Base-by-base conservation (phyloP, 2,797 vertebrate genomes). In the Forpus xanthops region DNA sequence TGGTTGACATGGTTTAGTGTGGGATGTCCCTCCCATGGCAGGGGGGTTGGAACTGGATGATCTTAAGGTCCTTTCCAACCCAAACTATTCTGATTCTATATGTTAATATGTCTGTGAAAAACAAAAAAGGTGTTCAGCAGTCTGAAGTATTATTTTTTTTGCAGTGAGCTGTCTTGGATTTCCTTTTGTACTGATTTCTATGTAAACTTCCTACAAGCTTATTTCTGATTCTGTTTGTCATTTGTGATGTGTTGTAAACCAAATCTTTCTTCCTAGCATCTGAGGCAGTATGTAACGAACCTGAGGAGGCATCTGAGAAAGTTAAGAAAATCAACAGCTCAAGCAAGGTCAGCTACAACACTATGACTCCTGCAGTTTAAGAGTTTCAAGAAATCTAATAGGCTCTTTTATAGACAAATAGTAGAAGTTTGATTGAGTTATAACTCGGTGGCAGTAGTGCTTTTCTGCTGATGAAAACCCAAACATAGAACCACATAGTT, bases 291-390 rank as follows among this genome's bases (percentile, higher is more conserved):
- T 13, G 35, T 77, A 94, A 97, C 90, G 96, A 94, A 68, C 79
- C 83, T 62, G 97, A 93, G 82, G 91, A 98, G 62, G 81, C 91
- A 68, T 39, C 96, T 53, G 98, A 96, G 92, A 98, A 97, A 55
- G 64, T n/a, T 94, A 99, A 98, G 97, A 98, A 97, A 94, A 82
- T 68, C 30, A 96, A 91, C 35, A 98, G 96, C 49, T 98, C 98
- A 85, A 97, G 95, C 96, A 98, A 96, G 98, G 99, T 99, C 95
- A 97, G 98, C 96, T 55, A 41, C 15, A 21, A 39, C 16, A 50
- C 61, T 8, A 5, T 60, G 64, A 68, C 11, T 73, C 18, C 37
- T 56, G 10, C 25, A 92, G 37, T 52, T 73, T 44, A 52, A 64
- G 47, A 64, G 52, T 56, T 76, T 49, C n/a, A 41, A 33, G 25